Base-by-base conservation (phyloP, 2,888 invertebrate genomes). In the Encarsia formosa region DNA sequence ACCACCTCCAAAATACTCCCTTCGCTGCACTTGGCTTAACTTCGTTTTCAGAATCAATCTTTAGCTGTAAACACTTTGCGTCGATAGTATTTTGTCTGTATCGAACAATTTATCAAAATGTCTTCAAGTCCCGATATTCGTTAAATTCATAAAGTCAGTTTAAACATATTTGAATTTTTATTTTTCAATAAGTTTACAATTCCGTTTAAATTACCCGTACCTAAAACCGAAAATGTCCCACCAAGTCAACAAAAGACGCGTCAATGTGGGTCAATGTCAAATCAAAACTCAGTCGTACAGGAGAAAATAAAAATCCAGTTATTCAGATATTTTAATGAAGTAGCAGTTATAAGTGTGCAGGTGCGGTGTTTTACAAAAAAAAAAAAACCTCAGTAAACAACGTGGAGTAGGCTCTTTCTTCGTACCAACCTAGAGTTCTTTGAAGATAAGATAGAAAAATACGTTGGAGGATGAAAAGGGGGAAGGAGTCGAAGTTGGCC, bases 11-110 rank as follows among this genome's bases (percentile, higher is more conserved):
- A 23, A 41, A n/a, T 13, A 9, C 31, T 13, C 35, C 20, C 9
- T 3, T 13, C 20, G 15, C 20, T 16, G 24, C 52, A 29, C 43
- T 39, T 18, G 31, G 50, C 57, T 52, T 52, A 52, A 49, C 49
- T 51, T 51, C 23, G 24, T 54, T 53, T 48, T 54, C 47, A 49
- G 49, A 57, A 52, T 45, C 45, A 54, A 54, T 54, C 55, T 55
- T 52, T 38, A 46, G 39, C 52, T 45, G 55, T 48, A 55, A 52
- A 49, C 42, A 20, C 47, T 51, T 35, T 18, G 35, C 40, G 34
- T 15, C 16, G 29, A 24, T 38, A 47, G 50, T 42, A 43, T 50
- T 47, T 47, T 22, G 38, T 46, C 47, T 24, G 39, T 11, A 16
- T 46, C 53, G 26, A 31, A 23, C 49, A 38, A 53, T 54, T 49